Conservation (phyloP, 1,140 invertebrate genomes). For the Musca domestica region DNA sequence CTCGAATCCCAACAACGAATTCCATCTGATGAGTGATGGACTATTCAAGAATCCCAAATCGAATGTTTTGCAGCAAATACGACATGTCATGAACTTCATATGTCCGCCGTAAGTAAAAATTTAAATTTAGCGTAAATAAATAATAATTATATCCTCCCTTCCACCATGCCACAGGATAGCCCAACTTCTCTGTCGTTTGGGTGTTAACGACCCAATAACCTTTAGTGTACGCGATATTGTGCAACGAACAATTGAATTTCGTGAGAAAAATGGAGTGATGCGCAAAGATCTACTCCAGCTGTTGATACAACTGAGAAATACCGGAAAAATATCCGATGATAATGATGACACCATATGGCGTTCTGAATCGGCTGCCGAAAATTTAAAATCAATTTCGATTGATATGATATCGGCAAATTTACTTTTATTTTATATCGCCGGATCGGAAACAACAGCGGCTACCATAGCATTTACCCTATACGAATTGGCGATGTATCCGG, state of each 20-base stretch:
- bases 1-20: slow-evolving; percentile 45
- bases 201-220: slow-evolving; percentile 28
- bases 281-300: slow-evolving; percentile 60
- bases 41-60: slow-evolving; percentile 15
- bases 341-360: slow-evolving; percentile 40
- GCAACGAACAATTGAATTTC: slow-evolving; percentile 57
- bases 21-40: slow-evolving; percentile 34
- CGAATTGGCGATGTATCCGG: slow-evolving; percentile 57
- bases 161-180: slow-evolving; percentile 30
- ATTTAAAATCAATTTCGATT: slow-evolving; percentile 52
- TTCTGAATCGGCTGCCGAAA: slow-evolving; percentile 36
- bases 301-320: slow-evolving; percentile 57
- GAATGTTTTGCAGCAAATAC: slow-evolving; percentile 29
- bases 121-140: neutral
- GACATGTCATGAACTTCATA: slow-evolving; percentile 36
- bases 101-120: slow-evolving; percentile 38
- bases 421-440: slow-evolving; percentile 67
- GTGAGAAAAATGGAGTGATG: slow-evolving; percentile 55
- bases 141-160: neutral
- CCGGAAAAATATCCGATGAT: slow-evolving; percentile 48
- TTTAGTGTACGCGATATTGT: slow-evolving; percentile 49
- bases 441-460: slow-evolving; percentile 69
- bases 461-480: slow-evolving; percentile 61
- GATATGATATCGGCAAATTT: slow-evolving; percentile 60
- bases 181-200: slow-evolving; percentile 37